Base-by-base conservation (phyloP, 2,113 vertebrate genomes). In the Microcebus murinus region DNA sequence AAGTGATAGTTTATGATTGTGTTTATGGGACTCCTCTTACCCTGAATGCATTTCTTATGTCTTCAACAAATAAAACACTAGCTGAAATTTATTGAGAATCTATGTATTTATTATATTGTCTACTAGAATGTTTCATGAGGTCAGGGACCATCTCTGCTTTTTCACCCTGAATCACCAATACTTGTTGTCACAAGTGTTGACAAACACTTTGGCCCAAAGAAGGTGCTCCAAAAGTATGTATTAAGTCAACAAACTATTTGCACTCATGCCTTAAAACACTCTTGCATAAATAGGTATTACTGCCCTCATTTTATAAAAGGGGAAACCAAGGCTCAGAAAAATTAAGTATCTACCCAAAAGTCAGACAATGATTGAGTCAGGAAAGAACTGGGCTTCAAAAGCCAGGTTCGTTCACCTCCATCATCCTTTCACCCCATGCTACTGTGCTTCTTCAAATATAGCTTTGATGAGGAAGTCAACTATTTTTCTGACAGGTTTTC, bases 1-100 rank as follows among this genome's bases (percentile, higher is more conserved):
- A 90, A 25, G 9, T 95, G 63, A 63, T 68, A 88, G 13, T 79
- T 96, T 90, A 92, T 74, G 15, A 21, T 92, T 92, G 42, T 29
- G 8, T 45, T 90, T 3, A 74, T 4, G 17, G 15, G 5, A 68
- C 94, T 63, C 63, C 34, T 97, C 12, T 67, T 92, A 39, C 50
- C 5, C 15, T 55, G 45, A 86, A 10, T 70, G 8, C 10, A 31
- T 91, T 90, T 71, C 55, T 92, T 94, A 87, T 42, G 73, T 42
- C 17, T 92, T 83, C 77, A 87, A 59, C 12, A 91, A 90, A 86
- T 18, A 77, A 86, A 82, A 90, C 52, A 73, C 50, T 27, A 77
- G 10, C 8, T 89, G 15, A 21, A 68, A 65, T 82, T 67, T 92
- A 50, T 52, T 73, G 29, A 79, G 21, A 8, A 59, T 77, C 3